Conservation (phyloP, 2,888 invertebrate species). For the Sclerodermus sp. region DNA sequence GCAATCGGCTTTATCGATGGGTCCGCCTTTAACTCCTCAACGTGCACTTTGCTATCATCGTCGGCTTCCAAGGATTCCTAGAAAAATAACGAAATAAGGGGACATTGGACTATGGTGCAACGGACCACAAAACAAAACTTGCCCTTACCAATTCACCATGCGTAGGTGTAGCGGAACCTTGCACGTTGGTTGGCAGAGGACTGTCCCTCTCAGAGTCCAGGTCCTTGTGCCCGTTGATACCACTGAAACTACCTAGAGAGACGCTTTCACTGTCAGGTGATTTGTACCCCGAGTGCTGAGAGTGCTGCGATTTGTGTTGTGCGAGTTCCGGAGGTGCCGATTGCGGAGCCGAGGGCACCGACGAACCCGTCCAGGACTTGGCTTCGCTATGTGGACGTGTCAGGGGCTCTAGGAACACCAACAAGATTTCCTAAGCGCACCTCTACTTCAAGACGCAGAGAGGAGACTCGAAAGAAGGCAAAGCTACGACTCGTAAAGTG, state of each 20-base stretch:
- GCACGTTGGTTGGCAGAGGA: slow-evolving; percentile 43
- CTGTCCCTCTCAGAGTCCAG: slow-evolving; percentile 52
- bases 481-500: too few relatives aligned
- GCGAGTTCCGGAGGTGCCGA: slow-evolving; percentile 70
- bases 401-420: slow-evolving; percentile 67
- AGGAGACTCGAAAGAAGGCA: neutral
- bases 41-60: slow-evolving; percentile 30
- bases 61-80: slow-evolving; percentile 27
- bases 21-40: slow-evolving; percentile 21
- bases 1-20: slow-evolving; percentile 54
- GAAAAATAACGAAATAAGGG: neutral
- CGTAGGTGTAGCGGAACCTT: slow-evolving; percentile 36
- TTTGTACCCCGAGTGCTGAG: slow-evolving; percentile 54
- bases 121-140: neutral
- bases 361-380: slow-evolving; percentile 72
- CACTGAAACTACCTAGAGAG: slow-evolving; percentile 51
- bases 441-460: neutral
- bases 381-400: slow-evolving; percentile 88
- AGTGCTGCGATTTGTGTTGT: slow-evolving; percentile 56
- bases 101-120: neutral
- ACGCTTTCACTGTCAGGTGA: slow-evolving; percentile 56
- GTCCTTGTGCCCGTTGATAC: slow-evolving; percentile 53
- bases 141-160: slow-evolving; percentile 36
- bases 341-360: slow-evolving; percentile 67
- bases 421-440: too few relatives aligned